These are phyloP conservation scores for Polietes domitor DNA, from an alignment of 2,888 invertebrate genomes.

Conservation along the genomic window DNA sequence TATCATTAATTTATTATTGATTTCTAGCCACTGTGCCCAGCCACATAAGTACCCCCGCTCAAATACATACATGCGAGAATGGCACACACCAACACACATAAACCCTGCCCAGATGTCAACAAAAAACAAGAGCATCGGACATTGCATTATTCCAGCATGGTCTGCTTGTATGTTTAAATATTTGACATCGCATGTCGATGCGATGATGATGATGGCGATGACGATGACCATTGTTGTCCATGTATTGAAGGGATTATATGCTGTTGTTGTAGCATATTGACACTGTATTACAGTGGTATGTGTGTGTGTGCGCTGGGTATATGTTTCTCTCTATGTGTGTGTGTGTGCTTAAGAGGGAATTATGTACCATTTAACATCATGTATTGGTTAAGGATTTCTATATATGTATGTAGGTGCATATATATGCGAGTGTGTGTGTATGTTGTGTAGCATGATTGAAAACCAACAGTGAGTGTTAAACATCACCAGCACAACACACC, in stretches of 20 bases:
- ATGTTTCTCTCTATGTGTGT: background rate
- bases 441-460: background rate
- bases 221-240: background rate
- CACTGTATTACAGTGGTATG: background rate
- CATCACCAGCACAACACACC: slow-evolving; percentile 2
- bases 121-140: background rate
- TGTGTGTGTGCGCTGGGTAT: background rate
- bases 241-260: slow-evolving; percentile 1
- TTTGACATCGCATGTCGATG: background rate
- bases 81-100: background rate
- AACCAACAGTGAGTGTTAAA: background rate
- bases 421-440: background rate
- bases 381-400: slow-evolving; percentile 19
- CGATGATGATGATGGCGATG: background rate
- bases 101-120: background rate
- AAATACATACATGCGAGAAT: too few relatives aligned
- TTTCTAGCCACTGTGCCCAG: too few relatives aligned
- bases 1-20: too few relatives aligned
- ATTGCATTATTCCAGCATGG: background rate
- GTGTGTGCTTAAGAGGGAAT: slow-evolving; percentile 5
- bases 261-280: slow-evolving; percentile 12
- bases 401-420: background rate
- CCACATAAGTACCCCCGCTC: background rate
- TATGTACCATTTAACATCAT: slow-evolving; percentile 37
- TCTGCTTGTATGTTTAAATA: background rate